Evolutionary conservation across 2,888 invertebrate genomes (phyloP).

Genomic region (Odontocerum albicorne): DNA sequence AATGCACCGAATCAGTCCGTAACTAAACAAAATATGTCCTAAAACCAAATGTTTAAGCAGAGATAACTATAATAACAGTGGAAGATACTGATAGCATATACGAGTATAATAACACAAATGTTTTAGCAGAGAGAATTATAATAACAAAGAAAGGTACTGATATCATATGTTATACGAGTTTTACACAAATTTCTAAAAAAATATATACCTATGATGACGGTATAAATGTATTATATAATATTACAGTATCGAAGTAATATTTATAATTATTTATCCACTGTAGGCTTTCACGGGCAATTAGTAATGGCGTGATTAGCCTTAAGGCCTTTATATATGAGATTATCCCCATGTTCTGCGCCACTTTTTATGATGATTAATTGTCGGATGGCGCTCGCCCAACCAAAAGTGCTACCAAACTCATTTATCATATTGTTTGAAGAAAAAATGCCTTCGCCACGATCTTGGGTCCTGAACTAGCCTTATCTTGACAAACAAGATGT

Average conservation of each 20-base stretch:
- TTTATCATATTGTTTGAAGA: conserved; percentile 9
- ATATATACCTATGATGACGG: no score
- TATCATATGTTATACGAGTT: background rate
- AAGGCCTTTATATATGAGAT: background rate
- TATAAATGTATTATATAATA: background rate
- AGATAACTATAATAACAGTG: no score
- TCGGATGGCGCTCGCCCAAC: background rate
- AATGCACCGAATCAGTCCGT: no score
- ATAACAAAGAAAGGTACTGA: background rate
- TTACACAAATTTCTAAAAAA: background rate
- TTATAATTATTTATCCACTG: background rate
- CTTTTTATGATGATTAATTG: conserved; percentile 6
- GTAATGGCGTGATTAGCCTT: background rate
- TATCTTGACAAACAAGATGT: no score
- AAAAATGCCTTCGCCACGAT: background rate
- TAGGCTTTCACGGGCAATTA: background rate
- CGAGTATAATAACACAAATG: no score
- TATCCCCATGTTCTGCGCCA: conserved; percentile 3
- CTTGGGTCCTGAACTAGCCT: background rate
- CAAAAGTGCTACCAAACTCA: background rate
- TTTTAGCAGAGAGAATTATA: background rate
- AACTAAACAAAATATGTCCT: no score
- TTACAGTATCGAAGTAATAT: background rate
- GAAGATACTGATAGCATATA: no score
- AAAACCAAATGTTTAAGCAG: no score